These are phyloP conservation scores for Oryzias curvinotus DNA, from an alignment of 2,113 vertebrate species.

Conservation along the genomic window DNA sequence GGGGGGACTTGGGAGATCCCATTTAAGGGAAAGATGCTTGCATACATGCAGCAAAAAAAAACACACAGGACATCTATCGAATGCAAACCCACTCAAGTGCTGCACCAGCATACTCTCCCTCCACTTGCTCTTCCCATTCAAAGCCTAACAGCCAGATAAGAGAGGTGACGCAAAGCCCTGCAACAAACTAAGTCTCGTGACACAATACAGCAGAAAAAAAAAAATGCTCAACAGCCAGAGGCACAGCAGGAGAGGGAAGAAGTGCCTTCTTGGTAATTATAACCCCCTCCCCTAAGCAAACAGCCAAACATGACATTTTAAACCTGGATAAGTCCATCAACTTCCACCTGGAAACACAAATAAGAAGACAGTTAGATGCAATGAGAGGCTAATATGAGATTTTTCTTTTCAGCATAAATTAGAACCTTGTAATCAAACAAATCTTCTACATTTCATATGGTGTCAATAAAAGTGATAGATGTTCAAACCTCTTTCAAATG, in stretches of 20 bases:
- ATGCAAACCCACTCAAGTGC: constrained; percentile 45
- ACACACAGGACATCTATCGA: constrained; percentile 5
- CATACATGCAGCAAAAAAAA: constrained; percentile 11
- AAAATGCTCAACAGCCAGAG: neutral
- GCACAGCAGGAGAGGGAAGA: constrained; percentile 6
- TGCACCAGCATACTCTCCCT: constrained; percentile 23
- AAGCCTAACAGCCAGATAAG: constrained; percentile 41
- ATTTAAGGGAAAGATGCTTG: constrained; percentile 22
- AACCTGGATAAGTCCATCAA: constrained; percentile 14
- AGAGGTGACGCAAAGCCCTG: constrained; percentile 71
- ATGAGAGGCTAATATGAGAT: neutral
- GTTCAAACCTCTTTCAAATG: constrained; percentile 22
- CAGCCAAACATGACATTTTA: constrained; percentile 20
- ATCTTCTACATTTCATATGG: constrained; percentile 14
- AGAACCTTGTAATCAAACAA: constrained; percentile 11
- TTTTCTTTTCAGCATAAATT: neutral
- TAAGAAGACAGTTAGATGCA: constrained; percentile 5
- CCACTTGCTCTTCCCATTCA: constrained; percentile 21
- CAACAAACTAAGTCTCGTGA: constrained; percentile 59
- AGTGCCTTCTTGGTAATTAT: constrained; percentile 36
- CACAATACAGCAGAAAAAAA: constrained; percentile 20
- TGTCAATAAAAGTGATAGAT: constrained; percentile 32
- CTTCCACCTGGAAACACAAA: constrained; percentile 7
- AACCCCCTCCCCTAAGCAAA: constrained; percentile 25
- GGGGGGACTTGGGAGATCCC: neutral